Conservation (phyloP, 2,888 invertebrate genomes). For the Mellilla xanthometata region DNA sequence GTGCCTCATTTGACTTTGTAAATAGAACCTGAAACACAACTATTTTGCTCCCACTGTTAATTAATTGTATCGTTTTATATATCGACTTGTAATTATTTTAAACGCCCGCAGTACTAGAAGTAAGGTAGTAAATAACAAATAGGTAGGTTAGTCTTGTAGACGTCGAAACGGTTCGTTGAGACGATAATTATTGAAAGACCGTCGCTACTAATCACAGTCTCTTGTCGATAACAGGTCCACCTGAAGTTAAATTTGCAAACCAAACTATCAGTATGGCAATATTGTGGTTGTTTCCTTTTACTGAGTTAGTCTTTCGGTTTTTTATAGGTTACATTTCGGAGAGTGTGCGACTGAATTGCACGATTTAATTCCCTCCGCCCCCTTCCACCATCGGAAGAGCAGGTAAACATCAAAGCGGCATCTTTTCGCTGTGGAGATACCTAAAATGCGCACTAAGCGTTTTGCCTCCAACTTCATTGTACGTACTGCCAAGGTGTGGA, state of each 20-base stretch:
- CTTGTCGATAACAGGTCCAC: constrained; percentile 51
- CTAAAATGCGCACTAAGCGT: too few relatives aligned
- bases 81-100: constrained; percentile 25
- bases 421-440: too few relatives aligned
- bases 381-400: too few relatives aligned
- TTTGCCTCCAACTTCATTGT: too few relatives aligned
- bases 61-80: constrained; percentile 34
- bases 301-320: too few relatives aligned
- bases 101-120: constrained; percentile 11
- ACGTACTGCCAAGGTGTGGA: too few relatives aligned
- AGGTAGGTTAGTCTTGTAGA: constrained; percentile 25
- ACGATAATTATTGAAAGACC: constrained; percentile 60
- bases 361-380: too few relatives aligned
- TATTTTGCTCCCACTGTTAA: constrained; percentile 32
- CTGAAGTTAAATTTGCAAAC: constrained; percentile 43
- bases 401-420: too few relatives aligned
- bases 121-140: constrained; percentile 28
- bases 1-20: constrained; percentile 34
- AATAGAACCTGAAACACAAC: constrained; percentile 31
- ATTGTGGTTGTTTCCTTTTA: too few relatives aligned
- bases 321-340: too few relatives aligned
- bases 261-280: constrained; percentile 5
- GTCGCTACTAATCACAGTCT: constrained; percentile 60
- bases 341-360: too few relatives aligned
- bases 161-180: constrained; percentile 35